Evolutionary conservation across 2,888 invertebrate genomes (phyloP), one percentile per base, ranked within the genome.

Genomic region (Cybosia mesomella): DNA sequence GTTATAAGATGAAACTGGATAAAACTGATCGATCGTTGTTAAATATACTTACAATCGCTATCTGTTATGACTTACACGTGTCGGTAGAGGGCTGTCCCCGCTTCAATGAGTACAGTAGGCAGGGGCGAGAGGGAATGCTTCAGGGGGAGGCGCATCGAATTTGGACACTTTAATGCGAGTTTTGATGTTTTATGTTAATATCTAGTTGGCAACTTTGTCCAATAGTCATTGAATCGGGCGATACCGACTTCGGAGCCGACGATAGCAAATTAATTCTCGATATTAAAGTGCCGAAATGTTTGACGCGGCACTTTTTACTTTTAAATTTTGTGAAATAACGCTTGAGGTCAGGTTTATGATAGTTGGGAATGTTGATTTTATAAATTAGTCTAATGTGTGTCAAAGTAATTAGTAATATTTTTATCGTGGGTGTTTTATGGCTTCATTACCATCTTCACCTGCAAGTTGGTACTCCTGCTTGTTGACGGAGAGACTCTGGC

Each of bases 111-210:
- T 89, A 84, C 85, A 72, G 84, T 80, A 84, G 84, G 83, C 81
- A 85, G 86, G 86, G 84, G 83, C 73, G 79, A 81, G 84, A 86
- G 88, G 89, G 88, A 86, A 85, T 83, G 85, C 85, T 90, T 85
- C 76, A 84, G 86, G 89, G 90, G 90, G 89, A 87, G 86, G 76
- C 78, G 74, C 76, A 86, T 80, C 76, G 85, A 92, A 91, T 91
- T 92, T 88, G 91, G 91, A 93, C 92, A 93, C 90, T 93, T 93
- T 93, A 94, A 94, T 94, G 93, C 90, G 94, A 94, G 91, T 94
- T 94, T 88, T 93, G 93, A 94, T 94, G 93, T 94, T 94, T 93
- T 93, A 94, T 94, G 94, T 91, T 94, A 94, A 94, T 94, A 90
- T 89, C 87, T 76, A 85, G 83, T 85, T 74, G 83, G 76, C 81